phyloP scores from a whole-genome alignment of 2,888 invertebrate species.

The Biston stratarius region DNA sequence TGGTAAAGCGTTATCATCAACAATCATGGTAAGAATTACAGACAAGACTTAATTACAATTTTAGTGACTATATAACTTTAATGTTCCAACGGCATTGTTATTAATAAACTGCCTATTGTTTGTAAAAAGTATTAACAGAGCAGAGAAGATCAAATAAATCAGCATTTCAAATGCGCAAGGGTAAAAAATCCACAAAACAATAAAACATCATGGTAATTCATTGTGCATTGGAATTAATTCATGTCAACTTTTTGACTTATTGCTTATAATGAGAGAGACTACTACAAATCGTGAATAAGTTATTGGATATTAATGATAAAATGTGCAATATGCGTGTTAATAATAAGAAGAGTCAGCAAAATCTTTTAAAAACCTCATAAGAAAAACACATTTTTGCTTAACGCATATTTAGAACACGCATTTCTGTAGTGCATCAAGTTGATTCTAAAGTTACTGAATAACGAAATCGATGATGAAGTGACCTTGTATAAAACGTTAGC shows the following conservation, averaged over 20 bases:
- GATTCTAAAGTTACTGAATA: constrained; percentile 36
- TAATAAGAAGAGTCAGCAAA: constrained; percentile 1
- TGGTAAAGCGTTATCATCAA: constrained; percentile 46
- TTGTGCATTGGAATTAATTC: neutral
- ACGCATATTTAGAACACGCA: neutral
- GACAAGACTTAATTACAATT: constrained; percentile 34
- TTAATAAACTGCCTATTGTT: constrained; percentile 19
- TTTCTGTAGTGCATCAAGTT: neutral
- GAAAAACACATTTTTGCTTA: constrained; percentile 1
- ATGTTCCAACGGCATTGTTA: constrained; percentile 5
- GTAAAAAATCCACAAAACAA: constrained; percentile 1
- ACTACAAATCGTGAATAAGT: neutral
- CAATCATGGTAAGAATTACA: constrained; percentile 43
- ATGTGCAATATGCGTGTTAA: constrained; percentile 5
- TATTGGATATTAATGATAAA: constrained; percentile 4
- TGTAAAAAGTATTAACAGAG: neutral
- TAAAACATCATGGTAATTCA: neutral
- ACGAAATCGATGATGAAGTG: constrained; percentile 22
- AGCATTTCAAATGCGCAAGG: neutral
- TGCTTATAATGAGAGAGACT: neutral
- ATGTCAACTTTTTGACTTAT: constrained; percentile 1
- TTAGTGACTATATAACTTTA: constrained; percentile 30
- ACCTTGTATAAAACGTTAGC: constrained; percentile 57
- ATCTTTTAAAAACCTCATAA: neutral
- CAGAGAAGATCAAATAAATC: neutral